These are phyloP conservation scores for Orientallactaga bullata DNA, from an alignment of 2,113 vertebrate genomes.

Conservation along the genomic window DNA sequence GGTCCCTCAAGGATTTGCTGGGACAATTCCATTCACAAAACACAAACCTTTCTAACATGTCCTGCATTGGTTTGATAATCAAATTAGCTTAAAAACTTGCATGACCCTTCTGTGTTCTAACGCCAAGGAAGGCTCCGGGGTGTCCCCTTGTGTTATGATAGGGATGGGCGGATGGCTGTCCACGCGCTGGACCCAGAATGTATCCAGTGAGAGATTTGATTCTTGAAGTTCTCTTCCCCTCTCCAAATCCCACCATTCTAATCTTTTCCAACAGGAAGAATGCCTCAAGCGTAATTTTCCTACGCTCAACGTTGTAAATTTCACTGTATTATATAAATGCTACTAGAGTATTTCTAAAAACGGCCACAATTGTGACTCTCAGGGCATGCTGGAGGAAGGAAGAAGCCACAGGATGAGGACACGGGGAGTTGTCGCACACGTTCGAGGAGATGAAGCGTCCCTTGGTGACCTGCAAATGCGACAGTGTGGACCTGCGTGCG, in stretches of 20 bases:
- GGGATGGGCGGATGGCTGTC: accelerated
- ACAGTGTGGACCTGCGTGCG: too few relatives aligned
- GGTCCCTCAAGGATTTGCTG: too few relatives aligned
- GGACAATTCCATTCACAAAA: background rate
- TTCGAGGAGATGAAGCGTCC: background rate
- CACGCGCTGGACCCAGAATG: background rate
- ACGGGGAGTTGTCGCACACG: background rate
- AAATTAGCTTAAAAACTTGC: background rate
- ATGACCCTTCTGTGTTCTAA: accelerated
- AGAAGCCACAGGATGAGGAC: background rate
- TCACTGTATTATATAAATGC: background rate
- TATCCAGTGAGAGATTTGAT: background rate
- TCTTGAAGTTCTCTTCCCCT: background rate
- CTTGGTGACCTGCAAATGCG: background rate
- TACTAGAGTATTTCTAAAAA: background rate
- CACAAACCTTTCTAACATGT: background rate
- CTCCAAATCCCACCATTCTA: background rate
- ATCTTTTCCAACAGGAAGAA: background rate
- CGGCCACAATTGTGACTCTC: background rate
- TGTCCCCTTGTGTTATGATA: too few relatives aligned
- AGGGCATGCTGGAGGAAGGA: background rate
- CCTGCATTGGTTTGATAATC: background rate
- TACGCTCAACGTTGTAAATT: background rate
- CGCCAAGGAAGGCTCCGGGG: background rate
- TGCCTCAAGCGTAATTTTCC: background rate